Conservation (phyloP, 2,797 vertebrate genomes). For the Halcyon chelicuti region DNA sequence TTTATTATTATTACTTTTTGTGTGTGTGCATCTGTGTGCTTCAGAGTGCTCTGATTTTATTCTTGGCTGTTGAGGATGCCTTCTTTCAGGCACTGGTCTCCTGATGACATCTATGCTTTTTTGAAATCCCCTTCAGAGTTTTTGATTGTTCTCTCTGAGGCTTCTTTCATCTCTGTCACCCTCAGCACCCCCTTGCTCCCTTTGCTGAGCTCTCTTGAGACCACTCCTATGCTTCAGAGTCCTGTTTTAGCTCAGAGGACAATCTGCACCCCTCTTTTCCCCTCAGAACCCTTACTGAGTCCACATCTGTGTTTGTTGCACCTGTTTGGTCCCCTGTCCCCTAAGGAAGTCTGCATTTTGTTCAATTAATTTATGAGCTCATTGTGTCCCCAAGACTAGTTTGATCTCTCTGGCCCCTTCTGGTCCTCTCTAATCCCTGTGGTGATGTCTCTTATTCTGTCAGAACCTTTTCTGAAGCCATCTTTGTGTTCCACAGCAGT, state of each 20-base stretch:
- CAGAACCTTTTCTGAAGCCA: not conserved
- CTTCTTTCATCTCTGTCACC: not conserved
- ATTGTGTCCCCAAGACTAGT: not conserved
- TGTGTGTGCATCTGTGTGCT: too few relatives aligned
- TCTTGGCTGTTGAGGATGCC: too few relatives aligned
- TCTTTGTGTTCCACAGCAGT: not conserved
- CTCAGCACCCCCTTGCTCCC: not conserved
- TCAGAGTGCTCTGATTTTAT: not conserved
- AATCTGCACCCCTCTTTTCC: not conserved
- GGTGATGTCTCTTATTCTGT: not conserved
- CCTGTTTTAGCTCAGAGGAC: not conserved
- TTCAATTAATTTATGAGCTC: not conserved
- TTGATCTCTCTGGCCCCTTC: not conserved
- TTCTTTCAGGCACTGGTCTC: not conserved
- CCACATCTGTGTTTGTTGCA: rapidly evolving
- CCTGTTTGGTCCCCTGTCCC: too few relatives aligned
- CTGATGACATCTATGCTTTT: not conserved
- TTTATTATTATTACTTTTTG: not conserved
- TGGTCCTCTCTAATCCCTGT: not conserved
- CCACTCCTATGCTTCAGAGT: not conserved
- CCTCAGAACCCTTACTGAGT: not conserved
- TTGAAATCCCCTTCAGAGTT: not conserved
- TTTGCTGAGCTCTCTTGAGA: not conserved
- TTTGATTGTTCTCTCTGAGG: not conserved
- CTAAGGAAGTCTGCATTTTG: not conserved